Percentiles rank a stretch among this genome's conserved stretches.
These are phyloP conservation scores for Orgyia antiqua DNA, from an alignment of 2,888 invertebrate species.

Conservation along the genomic window DNA sequence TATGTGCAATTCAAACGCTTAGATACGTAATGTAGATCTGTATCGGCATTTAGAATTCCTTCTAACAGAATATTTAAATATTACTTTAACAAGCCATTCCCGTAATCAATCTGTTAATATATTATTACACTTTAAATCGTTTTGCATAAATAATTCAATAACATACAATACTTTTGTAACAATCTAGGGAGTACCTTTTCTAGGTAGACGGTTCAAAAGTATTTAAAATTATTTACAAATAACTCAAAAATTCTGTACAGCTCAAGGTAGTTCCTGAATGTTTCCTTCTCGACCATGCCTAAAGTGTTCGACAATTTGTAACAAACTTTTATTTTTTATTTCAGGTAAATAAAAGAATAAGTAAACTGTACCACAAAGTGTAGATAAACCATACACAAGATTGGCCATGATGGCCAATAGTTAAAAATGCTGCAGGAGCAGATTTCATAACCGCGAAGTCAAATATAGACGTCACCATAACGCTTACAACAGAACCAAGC, in stretches of 20 bases:
- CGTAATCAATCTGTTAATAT: too few relatives aligned
- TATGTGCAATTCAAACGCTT: too few relatives aligned
- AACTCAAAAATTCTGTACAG: background rate
- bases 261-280: background rate
- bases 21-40: too few relatives aligned
- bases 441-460: constrained; percentile 83
- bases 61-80: too few relatives aligned
- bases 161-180: too few relatives aligned
- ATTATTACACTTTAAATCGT: too few relatives aligned
- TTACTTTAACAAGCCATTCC: too few relatives aligned
- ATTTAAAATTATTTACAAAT: too few relatives aligned
- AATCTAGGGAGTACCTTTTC: too few relatives aligned
- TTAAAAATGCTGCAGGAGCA: constrained; percentile 78
- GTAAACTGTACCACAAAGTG: constrained; percentile 78
- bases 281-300: constrained; percentile 45
- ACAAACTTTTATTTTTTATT: constrained; percentile 81
- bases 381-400: constrained; percentile 79
- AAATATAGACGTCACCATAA: constrained; percentile 81
- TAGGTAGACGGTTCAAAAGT: too few relatives aligned
- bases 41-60: too few relatives aligned
- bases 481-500: constrained; percentile 82
- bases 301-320: constrained; percentile 81
- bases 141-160: too few relatives aligned
- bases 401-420: constrained; percentile 80
- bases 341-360: constrained; percentile 81